Evolutionary conservation across 2,888 invertebrate genomes (phyloP), one percentile per base, ranked within the genome.

Genomic region (Crossocerus cetratus): DNA sequence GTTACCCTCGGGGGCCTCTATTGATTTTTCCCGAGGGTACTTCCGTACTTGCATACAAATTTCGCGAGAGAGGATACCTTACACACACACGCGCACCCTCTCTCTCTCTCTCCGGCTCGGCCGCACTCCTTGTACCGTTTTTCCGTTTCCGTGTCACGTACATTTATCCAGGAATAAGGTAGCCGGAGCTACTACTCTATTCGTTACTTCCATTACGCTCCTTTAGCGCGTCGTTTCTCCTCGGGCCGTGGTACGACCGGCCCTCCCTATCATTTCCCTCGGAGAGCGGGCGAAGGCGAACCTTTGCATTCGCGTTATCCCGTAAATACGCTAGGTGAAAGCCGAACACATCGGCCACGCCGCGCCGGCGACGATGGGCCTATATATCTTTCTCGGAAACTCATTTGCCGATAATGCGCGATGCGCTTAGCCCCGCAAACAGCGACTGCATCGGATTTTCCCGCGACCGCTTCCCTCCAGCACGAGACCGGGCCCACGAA

Each of bases 1-100:
- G 32, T 32, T 60, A 55, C 23, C 68, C 42, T 64, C 44, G 23
- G n/a, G 11, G 43, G 60, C 59, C 44, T 61, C 55, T 64, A 72
- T 72, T 65, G 72, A 72, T 72, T 68, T 68, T 68, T 32, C 32
- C 32, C 32, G 32, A 32, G 32, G 32, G 32, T 32, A 32, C 64
- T 64, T 65, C 60, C 49, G 16, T 23, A 23, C n/a, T 22, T 53
- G 8, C 42, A 65, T 56, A 65, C 56, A 56, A 49, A 49, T 49
- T 49, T 3, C 49, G 49, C 49, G 49, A 49, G 49, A 49, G 16
- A 49, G 32, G 32, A 32, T 32, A 32, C 32, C 11, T 32, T 11
- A 32, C 32, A 32, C 8, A 32, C 32, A 32, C 32, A 32, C 32
- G 32, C 32, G 11, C 11, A 32, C 32, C 8, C 11, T 11, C 11